Evolutionary conservation across 2,888 invertebrate species (phyloP), one percentile per base, ranked within the genome.

Genomic region (Lithosia quadra): DNA sequence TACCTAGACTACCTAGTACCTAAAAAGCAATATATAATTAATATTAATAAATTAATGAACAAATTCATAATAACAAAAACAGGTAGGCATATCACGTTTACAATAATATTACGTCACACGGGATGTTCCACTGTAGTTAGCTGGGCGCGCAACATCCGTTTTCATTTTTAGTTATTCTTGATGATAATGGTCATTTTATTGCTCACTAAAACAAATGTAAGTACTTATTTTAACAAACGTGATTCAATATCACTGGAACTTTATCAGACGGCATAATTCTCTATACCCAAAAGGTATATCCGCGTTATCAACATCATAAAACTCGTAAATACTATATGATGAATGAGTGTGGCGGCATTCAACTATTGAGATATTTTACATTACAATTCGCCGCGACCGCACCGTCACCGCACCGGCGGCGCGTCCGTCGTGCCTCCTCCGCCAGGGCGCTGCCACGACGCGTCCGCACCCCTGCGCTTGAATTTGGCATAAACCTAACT

Each of bases 121-220:
- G 78, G 75, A 77, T 77, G 68, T 79, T 69, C 75, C 69, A 70
- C 63, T 64, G 71, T 79, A 69, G 78, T 70, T 43, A 43, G 49
- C 49, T 36, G 1, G 3, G 39, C 36, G 53, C 64, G 69, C 65
- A 67, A 75, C 75, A 72, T 81, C 81, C 81, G 77, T 66, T 76
- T 75, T 67, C 73, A 55, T 68, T 71, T 65, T 18, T 58, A 28
- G 68, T 73, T 24, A 66, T 67, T 68, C 70, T 71, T 57, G 39
- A 68, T 72, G 72, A 74, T 79, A 73, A 69, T 72, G 63, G 77
- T 75, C 75, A 34, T 56, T 63, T 55, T 36, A 28, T 34, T 49
- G 3, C 60, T 56, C n/a, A 55, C 43, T 60, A 22, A 56, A 55
- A 24, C 24, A 55, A 58, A 55, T 36, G 2, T 56, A 22, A 24